These are phyloP conservation scores for Acronicta psi DNA, from an alignment of 2,888 invertebrate species.

Conservation along the genomic window DNA sequence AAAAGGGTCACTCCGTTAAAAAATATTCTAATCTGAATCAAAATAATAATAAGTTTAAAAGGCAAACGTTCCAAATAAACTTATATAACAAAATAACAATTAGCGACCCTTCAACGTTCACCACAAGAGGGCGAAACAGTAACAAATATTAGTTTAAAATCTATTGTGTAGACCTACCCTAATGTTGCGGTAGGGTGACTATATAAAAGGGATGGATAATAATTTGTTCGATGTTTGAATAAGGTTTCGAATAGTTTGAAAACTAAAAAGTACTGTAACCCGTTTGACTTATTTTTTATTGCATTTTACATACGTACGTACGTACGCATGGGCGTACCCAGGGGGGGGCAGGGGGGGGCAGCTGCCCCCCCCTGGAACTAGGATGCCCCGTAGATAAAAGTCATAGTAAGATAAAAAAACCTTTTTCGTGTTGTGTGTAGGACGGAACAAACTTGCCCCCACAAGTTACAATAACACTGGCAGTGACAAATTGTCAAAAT, in stretches of 20 bases:
- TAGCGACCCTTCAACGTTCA: conserved; percentile 61
- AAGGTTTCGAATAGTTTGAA: conserved; percentile 3
- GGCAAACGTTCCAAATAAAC: conserved; percentile 59
- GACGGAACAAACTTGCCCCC: too few relatives aligned
- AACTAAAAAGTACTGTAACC: conserved; percentile 2
- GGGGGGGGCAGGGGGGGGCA: too few relatives aligned
- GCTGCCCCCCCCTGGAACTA: too few relatives aligned
- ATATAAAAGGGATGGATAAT: conserved; percentile 13
- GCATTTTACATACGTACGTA: too few relatives aligned
- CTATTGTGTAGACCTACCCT: conserved; percentile 61
- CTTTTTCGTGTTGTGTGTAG: too few relatives aligned
- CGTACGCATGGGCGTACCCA: too few relatives aligned
- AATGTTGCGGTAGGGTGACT: conserved; percentile 44
- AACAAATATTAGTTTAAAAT: conserved; percentile 55
- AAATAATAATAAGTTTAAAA: conserved; percentile 56
- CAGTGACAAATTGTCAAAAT: too few relatives aligned
- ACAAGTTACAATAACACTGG: too few relatives aligned
- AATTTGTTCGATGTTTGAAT: conserved; percentile 31
- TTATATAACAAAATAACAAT: conserved; percentile 69
- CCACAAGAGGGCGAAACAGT: conserved; percentile 47
- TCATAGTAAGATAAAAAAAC: too few relatives aligned
- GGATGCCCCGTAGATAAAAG: too few relatives aligned
- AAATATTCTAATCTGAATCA: conserved; percentile 30
- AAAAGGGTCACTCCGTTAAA: conserved; percentile 26
- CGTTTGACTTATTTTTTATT: too few relatives aligned